Evolutionary conservation across 2,113 vertebrate genomes (phyloP).

Genomic region (Eurypyga helias): DNA sequence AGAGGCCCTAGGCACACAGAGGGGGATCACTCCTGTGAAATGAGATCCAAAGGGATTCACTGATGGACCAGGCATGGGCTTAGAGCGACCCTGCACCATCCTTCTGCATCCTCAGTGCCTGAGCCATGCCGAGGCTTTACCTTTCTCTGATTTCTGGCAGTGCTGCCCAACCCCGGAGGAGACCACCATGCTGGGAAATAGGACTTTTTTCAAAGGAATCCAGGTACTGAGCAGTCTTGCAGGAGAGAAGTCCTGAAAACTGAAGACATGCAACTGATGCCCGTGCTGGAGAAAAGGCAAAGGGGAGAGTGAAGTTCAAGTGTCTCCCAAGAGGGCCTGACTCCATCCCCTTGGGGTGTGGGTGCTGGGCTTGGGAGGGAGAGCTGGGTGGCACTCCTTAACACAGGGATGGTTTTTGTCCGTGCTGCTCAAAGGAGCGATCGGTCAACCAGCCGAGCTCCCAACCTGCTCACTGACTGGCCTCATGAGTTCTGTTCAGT

Average conservation of each 20-base stretch:
- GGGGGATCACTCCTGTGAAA: not conserved
- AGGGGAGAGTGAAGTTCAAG: not conserved
- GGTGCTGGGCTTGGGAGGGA: not conserved
- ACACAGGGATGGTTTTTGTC: not conserved
- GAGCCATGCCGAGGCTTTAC: not conserved
- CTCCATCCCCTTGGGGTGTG: not conserved
- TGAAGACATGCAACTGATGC: not conserved
- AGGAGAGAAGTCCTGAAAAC: not conserved
- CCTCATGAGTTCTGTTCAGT: not conserved
- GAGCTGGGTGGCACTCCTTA: not conserved
- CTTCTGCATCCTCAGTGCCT: not conserved
- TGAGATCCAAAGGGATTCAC: too few relatives aligned
- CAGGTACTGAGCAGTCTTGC: not conserved
- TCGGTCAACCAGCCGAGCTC: not conserved
- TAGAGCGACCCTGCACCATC: too few relatives aligned
- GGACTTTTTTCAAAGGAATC: not conserved
- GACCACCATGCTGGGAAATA: not conserved
- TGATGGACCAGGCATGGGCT: too few relatives aligned
- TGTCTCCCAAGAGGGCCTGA: not conserved
- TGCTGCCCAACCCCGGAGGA: not conserved
- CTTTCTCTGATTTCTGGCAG: not conserved
- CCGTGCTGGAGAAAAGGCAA: not conserved
- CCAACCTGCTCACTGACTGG: not conserved
- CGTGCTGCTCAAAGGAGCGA: accelerated
- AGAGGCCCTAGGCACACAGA: not conserved